A percentile compares a stretch with the other conserved stretches of the same genome.
Evolutionary conservation across 2,888 invertebrate genomes (phyloP).

Genomic region (Formica aserva): DNA sequence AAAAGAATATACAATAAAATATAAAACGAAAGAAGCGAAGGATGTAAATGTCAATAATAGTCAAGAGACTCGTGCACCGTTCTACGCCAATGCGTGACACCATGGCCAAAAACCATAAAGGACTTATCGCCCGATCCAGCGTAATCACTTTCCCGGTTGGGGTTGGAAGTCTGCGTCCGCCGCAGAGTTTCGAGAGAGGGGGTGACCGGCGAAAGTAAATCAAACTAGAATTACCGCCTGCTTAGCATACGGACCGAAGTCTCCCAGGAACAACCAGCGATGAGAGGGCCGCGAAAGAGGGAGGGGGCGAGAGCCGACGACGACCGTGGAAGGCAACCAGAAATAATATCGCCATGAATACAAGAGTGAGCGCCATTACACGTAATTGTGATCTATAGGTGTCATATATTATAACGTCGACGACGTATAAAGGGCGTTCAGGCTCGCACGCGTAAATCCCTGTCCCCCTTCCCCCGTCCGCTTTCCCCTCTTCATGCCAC

Average conservation of each 20-base stretch:
- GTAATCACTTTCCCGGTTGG: slow-evolving; percentile 74
- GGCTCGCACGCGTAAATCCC: slow-evolving; percentile 81
- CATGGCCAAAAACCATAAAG: slow-evolving; percentile 67
- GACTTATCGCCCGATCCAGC: slow-evolving; percentile 72
- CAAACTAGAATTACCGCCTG: slow-evolving; percentile 81
- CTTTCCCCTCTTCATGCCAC: slow-evolving; percentile 55
- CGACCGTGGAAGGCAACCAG: slow-evolving; percentile 78
- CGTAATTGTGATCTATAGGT: slow-evolving; percentile 85
- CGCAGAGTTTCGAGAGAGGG: slow-evolving; percentile 58
- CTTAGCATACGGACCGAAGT: slow-evolving; percentile 80
- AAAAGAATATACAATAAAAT: not conserved
- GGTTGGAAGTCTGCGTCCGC: slow-evolving; percentile 64
- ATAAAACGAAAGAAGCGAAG: not conserved
- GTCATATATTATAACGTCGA: slow-evolving; percentile 82
- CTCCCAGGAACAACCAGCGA: slow-evolving; percentile 68
- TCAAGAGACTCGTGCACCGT: not conserved
- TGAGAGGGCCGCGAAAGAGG: slow-evolving; percentile 50
- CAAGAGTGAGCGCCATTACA: slow-evolving; percentile 84
- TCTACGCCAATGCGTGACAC: slow-evolving; percentile 47
- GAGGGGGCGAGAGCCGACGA: slow-evolving; percentile 57
- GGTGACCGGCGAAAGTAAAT: slow-evolving; percentile 77
- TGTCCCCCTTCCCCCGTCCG: slow-evolving; percentile 64
- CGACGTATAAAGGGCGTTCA: slow-evolving; percentile 83
- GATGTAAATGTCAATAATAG: not conserved
- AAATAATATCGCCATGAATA: slow-evolving; percentile 84